phyloP scores from a whole-genome alignment of 2,888 invertebrate species.

The Argyresthia goedartella region DNA sequence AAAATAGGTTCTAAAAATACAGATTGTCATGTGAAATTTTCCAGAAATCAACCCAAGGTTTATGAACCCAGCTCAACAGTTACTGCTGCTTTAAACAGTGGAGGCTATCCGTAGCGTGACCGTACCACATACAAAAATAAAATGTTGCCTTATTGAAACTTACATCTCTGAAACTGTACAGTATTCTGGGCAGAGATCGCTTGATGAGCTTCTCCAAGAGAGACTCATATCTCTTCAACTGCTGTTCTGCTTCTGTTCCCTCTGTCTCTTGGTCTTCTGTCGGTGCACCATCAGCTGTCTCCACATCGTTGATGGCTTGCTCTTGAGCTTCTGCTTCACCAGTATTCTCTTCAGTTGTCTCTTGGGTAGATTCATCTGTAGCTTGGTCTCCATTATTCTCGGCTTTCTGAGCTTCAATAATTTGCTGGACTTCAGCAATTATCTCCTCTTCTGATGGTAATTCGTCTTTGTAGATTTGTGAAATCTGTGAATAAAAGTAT shows the following conservation, averaged over 20 bases:
- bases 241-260: conserved; percentile 7
- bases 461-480: not conserved
- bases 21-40: too few relatives aligned
- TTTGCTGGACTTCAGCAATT: not conserved
- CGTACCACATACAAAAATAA: conserved; percentile 10
- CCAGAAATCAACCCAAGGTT: too few relatives aligned
- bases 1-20: too few relatives aligned
- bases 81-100: too few relatives aligned
- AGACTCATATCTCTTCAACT: not conserved
- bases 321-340: not conserved
- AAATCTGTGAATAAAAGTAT: not conserved
- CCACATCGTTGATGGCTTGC: too few relatives aligned
- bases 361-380: not conserved
- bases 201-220: conserved; percentile 16
- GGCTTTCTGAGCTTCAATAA: not conserved
- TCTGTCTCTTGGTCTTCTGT: not conserved
- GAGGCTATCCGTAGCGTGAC: too few relatives aligned
- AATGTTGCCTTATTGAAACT: conserved; percentile 16
- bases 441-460: too few relatives aligned
- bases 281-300: not conserved
- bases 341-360: not conserved
- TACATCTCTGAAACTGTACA: conserved; percentile 31
- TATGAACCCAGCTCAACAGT: too few relatives aligned
- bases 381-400: not conserved
- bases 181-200: conserved; percentile 21